Base-by-base conservation (phyloP, 23 tunicate genomes). In the Styela clava region DNA sequence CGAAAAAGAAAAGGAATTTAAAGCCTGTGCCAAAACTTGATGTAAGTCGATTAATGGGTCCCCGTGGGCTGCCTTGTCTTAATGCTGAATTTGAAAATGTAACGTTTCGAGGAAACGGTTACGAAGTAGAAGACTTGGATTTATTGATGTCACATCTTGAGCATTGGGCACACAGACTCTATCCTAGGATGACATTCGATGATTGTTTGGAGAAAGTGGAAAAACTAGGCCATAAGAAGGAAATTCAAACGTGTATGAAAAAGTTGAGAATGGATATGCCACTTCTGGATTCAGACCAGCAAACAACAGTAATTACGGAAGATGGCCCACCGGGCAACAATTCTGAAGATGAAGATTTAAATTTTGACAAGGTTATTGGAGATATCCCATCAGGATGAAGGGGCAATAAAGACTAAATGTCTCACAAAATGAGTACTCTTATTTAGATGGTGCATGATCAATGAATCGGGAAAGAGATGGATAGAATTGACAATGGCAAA, bases 131-230 rank as follows among this genome's bases (percentile, higher is more conserved):
- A 69, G 98, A 93, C 63, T 72, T 93, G 29, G 79, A 81, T 27
- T 64, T 77, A 31, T 34, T 93, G 44, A 77, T 93, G 87, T 37
- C 85, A 16, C 84, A 85, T 24, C 33, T 93, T 18, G 98, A 93
- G 34, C 98, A 93, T 56, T 93, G 98, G 98, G 98, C 98, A 0
- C 98, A 93, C 70, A 83, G 98, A 7, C 73, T 93, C 31, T 87
- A 83, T 78, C 98, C 98, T 0, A 87, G 82, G 35, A 79, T 78
- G 37, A 88, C 83, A 35, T 93, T 93, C 82, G 93, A 88, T 69
- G 98, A 93, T 84, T 85, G 90, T 63, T 68, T 93, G 24, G 98
- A 93, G 35, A 93, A 93, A 78, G 81, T 93, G 52, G 98, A 87
- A 84, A 78, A 69, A 22, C 83, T 93, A 21, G 98, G 98, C 26